Evolutionary conservation across 2,888 invertebrate genomes (phyloP), one percentile per base, ranked within the genome.

Genomic region (Fabriciana adippe): DNA sequence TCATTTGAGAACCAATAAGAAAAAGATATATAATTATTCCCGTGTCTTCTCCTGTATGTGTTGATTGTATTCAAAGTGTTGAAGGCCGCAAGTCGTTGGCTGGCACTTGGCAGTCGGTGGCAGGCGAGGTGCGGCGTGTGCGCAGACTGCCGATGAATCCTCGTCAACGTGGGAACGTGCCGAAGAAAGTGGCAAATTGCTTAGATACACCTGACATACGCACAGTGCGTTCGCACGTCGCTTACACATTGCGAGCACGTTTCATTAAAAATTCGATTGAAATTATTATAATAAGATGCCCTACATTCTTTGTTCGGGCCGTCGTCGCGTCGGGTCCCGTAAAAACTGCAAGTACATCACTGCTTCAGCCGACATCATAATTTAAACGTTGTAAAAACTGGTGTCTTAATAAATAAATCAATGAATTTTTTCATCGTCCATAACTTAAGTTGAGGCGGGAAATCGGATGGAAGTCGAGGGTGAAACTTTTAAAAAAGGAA

Each of bases 401-500:
- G 82, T 81, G 85, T 87, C 86, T 84, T 82, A 86, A 88, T 88
- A 89, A 88, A 90, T 89, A 90, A 90, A 88, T 89, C 87, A 85
- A 82, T 76, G 80, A 79, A 85, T 87, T 89, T 90, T 91, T 90
- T 88, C 87, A 85, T 78, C 88, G 81, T 86, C 88, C 87, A 88
- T 90, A 88, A 87, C 82, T 89, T 87, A 86, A 89, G 85, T 76
- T 78, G 79, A 90, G 86, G 89, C 91, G 92, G 91, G 90, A 92
- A 92, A 92, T 90, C 91, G 88, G 89, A 90, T 90, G 91, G 89
- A 90, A 91, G 90, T 88, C 76, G 88, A 90, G 84, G 90, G 88
- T 88, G 89, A 85, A 90, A 88, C 88, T 90, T 90, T 91, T 89
- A 91, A 92, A 91, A 92, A 92, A 91, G 90, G 91, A 92, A 92